These are phyloP conservation scores for Hemibagrus wyckioides DNA, from an alignment of 2,113 vertebrate species.

Conservation along the genomic window DNA sequence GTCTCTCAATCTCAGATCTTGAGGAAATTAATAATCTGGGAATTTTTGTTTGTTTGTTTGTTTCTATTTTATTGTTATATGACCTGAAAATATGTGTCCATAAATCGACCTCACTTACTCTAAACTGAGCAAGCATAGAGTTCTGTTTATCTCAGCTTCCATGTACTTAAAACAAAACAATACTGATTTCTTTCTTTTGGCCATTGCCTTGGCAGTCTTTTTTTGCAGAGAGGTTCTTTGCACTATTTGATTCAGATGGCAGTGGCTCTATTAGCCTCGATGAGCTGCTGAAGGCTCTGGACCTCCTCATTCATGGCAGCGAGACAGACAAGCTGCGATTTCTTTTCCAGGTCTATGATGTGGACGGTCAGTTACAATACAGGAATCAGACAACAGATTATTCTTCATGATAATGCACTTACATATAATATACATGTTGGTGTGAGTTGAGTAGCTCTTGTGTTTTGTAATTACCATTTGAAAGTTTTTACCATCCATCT, in stretches of 20 bases:
- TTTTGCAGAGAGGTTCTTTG: constrained; percentile 88
- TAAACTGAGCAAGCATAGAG: neutral
- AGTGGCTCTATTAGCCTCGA: constrained; percentile 83
- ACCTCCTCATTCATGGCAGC: constrained; percentile 77
- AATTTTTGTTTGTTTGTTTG: too few relatives aligned
- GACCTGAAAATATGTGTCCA: neutral
- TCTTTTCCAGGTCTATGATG: constrained; percentile 88
- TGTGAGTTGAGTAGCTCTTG: neutral
- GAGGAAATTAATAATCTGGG: too few relatives aligned
- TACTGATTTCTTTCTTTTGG: neutral
- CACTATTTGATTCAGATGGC: constrained; percentile 81
- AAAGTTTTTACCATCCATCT: neutral
- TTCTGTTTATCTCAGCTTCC: neutral
- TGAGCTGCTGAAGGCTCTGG: constrained; percentile 80
- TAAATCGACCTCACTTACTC: neutral
- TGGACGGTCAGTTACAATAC: constrained; percentile 77
- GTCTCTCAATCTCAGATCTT: too few relatives aligned
- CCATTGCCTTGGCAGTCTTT: constrained; percentile 75
- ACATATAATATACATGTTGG: neutral
- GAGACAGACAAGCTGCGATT: constrained; percentile 84
- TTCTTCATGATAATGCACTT: neutral
- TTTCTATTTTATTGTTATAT: too few relatives aligned
- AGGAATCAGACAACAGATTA: neutral
- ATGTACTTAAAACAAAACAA: neutral
- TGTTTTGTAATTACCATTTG: neutral